Evolutionary conservation across 2,113 vertebrate genomes (phyloP).

Genomic region (Mastomys coucha): DNA sequence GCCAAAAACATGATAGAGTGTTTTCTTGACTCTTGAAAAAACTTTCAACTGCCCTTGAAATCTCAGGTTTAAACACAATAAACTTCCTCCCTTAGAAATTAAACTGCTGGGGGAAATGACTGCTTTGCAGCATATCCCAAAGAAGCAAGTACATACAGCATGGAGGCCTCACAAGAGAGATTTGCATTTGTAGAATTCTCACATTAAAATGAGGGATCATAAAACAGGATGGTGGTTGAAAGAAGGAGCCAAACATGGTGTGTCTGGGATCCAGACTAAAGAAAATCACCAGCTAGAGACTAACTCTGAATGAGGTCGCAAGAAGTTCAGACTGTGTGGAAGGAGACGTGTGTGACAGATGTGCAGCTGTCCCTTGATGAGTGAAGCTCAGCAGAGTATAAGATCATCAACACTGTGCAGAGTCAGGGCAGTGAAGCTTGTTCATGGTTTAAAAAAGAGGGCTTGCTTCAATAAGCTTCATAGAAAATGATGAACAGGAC

Average conservation of each 20-base stretch:
- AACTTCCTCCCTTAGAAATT: constrained; percentile 44
- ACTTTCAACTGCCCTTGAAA: constrained; percentile 68
- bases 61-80: constrained; percentile 66
- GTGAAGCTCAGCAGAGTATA: background rate
- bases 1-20: constrained; percentile 66
- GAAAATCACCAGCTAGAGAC: background rate
- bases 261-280: background rate
- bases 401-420: background rate
- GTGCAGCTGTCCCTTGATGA: background rate
- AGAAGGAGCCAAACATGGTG: background rate
- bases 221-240: background rate
- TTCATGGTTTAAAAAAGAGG: background rate
- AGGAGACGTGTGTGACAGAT: background rate
- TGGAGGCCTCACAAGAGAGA: constrained; percentile 45
- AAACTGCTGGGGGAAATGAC: background rate
- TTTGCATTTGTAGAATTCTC: constrained; percentile 54
- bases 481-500: background rate
- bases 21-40: constrained; percentile 74
- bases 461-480: background rate
- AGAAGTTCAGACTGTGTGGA: background rate
- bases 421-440: background rate
- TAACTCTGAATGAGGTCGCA: background rate
- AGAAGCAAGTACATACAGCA: constrained; percentile 29
- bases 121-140: constrained; percentile 58
- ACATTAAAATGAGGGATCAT: constrained; percentile 32